Base-by-base conservation (phyloP, 2,888 invertebrate genomes). In the Cheilosia vulpina region DNA sequence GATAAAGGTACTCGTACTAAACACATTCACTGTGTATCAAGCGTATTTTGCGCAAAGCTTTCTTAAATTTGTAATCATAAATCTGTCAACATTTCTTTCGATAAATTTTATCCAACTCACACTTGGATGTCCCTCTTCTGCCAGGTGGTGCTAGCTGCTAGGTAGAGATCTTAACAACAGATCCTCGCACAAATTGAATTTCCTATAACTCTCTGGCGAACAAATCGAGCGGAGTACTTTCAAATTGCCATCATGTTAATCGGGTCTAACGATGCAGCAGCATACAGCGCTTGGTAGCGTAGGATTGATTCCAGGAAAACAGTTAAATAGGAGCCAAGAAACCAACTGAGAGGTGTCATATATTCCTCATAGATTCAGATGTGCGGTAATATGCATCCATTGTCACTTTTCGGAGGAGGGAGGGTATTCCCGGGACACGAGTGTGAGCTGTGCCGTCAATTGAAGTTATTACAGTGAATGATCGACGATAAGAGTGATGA, bases 121-220 rank as follows among this genome's bases (percentile, higher is more conserved):
- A 83, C 77, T 62, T 19, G 43, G 34, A 13, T 38, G 13, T 38
- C 13, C 38, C 13, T 13, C 38, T 13, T 38, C 38, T 38, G 13
- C 60, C 55, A 69, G 24, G 47, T 53, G 60, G 65, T 27, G 31
- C 9, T 31, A 2, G 31, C 4, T 34, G 5, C 21, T 34, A n/a
- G n/a, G n/a, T n/a, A 38, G 24, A 43, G 68, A 72, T 78, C 78
- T 57, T 52, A 52, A 79, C 73, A 75, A 58, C 73, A 75, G 63
- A 73, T 78, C 73, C 57, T 79, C 73, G 68, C 75, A 80, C 83
- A 79, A 83, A 83, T 84, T 84, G 63, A 73, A 79, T 68, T 75
- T 75, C 79, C 63, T 75, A 34, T 15, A 6, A 15, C 24, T 24
- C 38, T 58, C 57, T 34, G 4, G 55, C 50, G 58, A 76, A 63